Percentiles rank a stretch among this genome's conserved stretches.
Evolutionary conservation across 2,888 invertebrate genomes (phyloP).

Genomic region (Cantharis nigra): DNA sequence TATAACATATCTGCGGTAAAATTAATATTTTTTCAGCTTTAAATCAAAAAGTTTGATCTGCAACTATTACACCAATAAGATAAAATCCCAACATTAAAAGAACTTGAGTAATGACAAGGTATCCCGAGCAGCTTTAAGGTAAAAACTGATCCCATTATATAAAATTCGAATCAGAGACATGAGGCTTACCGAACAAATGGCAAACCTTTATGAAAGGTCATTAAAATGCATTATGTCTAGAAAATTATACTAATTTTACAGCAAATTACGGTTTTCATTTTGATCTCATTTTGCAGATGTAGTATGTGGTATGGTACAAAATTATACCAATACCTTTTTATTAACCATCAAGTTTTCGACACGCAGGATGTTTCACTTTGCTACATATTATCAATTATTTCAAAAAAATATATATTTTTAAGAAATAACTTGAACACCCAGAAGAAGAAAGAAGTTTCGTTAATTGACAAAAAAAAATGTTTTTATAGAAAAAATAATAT

Average conservation of each 20-base stretch:
- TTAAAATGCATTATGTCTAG: neutral
- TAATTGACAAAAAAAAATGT: too few relatives aligned
- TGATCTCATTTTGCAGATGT: neutral
- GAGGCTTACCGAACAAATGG: neutral
- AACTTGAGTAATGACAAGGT: neutral
- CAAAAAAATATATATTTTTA: too few relatives aligned
- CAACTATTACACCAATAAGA: neutral
- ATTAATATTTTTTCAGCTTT: neutral
- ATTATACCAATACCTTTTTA: neutral
- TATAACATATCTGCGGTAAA: neutral
- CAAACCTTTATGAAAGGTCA: neutral
- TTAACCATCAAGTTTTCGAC: neutral
- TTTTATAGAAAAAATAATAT: neutral
- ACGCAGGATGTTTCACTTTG: neutral
- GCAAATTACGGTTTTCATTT: neutral
- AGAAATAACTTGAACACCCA: neutral
- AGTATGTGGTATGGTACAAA: neutral
- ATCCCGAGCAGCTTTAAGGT: neutral
- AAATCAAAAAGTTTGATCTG: neutral
- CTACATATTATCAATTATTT: too few relatives aligned
- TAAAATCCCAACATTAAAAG: neutral
- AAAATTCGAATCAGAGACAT: neutral
- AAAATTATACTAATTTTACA: neutral
- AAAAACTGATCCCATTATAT: neutral
- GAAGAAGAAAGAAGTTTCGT: neutral